Evolutionary conservation across 2,888 invertebrate species (phyloP).

Genomic region (Pharmacophagus antenor): DNA sequence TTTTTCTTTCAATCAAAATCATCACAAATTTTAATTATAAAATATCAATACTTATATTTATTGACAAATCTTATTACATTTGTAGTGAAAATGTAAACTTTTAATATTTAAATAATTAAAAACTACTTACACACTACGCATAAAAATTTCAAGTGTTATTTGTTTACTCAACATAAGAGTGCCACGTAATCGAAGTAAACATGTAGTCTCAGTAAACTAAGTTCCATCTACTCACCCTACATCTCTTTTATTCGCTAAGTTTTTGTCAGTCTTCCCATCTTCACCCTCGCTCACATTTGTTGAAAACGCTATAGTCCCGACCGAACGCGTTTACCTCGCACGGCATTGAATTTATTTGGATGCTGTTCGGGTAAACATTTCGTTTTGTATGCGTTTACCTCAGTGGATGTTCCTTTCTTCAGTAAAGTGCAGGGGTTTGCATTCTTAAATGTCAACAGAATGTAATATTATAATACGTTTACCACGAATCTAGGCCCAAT

Average conservation of each 20-base stretch:
- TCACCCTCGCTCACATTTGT: slow-evolving; percentile 56
- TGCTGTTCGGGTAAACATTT: slow-evolving; percentile 49
- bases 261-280: slow-evolving; percentile 62
- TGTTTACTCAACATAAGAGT: slow-evolving; percentile 1
- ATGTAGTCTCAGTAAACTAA: slow-evolving; percentile 57
- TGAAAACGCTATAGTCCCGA: slow-evolving; percentile 52
- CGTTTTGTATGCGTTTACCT: slow-evolving; percentile 34
- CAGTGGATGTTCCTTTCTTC: slow-evolving; percentile 29
- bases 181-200: slow-evolving; percentile 65
- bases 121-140: too few relatives aligned
- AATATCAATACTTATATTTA: background rate
- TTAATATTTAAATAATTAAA: background rate
- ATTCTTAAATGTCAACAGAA: slow-evolving; percentile 3
- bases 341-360: slow-evolving; percentile 56
- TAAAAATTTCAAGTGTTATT: background rate
- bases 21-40: too few relatives aligned
- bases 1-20: too few relatives aligned
- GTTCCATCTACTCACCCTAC: slow-evolving; percentile 52
- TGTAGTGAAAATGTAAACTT: too few relatives aligned
- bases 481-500: too few relatives aligned
- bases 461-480: too few relatives aligned
- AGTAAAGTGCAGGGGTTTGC: slow-evolving; percentile 9
- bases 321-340: slow-evolving; percentile 57
- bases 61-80: background rate
- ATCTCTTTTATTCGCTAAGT: slow-evolving; percentile 64